Percentiles rank a stretch among this genome's conserved stretches.
Evolutionary conservation across 2,113 vertebrate species (phyloP).

Genomic region (Opisthocomus hoazin): DNA sequence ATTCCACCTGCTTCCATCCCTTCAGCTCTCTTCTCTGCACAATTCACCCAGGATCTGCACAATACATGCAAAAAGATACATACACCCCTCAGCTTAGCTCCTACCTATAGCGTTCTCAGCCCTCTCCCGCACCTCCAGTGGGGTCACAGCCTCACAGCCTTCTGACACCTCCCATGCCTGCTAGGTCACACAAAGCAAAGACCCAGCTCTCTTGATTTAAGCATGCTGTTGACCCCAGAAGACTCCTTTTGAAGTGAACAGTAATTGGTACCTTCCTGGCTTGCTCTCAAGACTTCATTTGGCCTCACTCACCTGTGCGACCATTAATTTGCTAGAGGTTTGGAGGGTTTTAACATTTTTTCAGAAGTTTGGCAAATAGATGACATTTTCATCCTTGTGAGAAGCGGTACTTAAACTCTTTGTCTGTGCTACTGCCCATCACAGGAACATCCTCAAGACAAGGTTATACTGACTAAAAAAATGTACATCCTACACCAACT

Average conservation of each 20-base stretch:
- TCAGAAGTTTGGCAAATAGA: background rate
- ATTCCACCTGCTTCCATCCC: background rate
- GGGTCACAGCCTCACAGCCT: background rate
- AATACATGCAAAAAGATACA: background rate
- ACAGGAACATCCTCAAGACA: background rate
- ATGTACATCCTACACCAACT: background rate
- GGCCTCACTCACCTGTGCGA: background rate
- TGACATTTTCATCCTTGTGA: background rate
- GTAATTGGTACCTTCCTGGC: background rate
- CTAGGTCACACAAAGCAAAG: background rate
- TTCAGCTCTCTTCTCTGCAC: background rate
- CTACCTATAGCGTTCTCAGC: background rate
- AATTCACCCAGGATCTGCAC: background rate
- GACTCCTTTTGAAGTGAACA: background rate
- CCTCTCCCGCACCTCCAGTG: background rate
- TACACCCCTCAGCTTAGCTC: fast-evolving
- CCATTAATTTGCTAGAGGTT: background rate
- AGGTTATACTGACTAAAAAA: background rate
- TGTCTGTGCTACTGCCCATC: background rate
- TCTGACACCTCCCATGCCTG: background rate
- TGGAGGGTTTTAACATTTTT: background rate
- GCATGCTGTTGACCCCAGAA: background rate
- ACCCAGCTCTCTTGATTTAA: background rate
- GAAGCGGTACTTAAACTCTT: background rate
- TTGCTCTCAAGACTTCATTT: background rate